phyloP scores from a whole-genome alignment of 2,888 invertebrate species.

The Tetanocera ferruginea region DNA sequence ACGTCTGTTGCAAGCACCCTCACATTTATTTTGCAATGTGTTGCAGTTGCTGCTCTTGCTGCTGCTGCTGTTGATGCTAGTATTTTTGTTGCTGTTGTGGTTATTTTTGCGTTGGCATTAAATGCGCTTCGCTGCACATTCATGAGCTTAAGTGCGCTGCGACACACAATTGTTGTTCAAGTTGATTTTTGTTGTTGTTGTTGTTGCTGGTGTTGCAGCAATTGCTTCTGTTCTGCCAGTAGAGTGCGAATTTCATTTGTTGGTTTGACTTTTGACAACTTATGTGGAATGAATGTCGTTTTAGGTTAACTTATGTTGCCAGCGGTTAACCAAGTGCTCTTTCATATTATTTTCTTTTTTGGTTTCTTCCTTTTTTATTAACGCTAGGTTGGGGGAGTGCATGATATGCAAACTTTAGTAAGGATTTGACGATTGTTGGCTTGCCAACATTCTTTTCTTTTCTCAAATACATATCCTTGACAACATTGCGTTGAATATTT shows the following conservation, averaged over 20 bases:
- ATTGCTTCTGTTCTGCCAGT: slow-evolving; percentile 27
- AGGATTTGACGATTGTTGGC: too few species aligned
- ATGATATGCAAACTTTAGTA: too few species aligned
- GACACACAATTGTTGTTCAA: slow-evolving; percentile 42
- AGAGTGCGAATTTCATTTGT: slow-evolving; percentile 2
- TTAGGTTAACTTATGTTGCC: slow-evolving; percentile 12
- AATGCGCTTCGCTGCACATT: slow-evolving; percentile 50
- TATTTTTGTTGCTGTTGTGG: slow-evolving; percentile 13
- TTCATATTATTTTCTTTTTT: not conserved
- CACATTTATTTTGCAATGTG: slow-evolving; percentile 48
- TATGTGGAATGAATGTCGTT: slow-evolving; percentile 1
- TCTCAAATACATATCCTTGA: too few species aligned
- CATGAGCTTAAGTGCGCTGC: slow-evolving; percentile 40
- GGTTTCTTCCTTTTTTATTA: too few species aligned
- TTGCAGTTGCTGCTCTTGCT: slow-evolving; percentile 37
- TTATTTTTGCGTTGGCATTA: slow-evolving; percentile 35
- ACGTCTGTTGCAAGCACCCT: slow-evolving; percentile 36
- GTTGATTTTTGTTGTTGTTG: slow-evolving; percentile 35
- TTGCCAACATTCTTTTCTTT: too few species aligned
- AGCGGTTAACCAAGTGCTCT: not conserved
- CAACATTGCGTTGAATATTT: too few species aligned
- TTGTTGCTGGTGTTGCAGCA: slow-evolving; percentile 43
- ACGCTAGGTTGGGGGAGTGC: too few species aligned
- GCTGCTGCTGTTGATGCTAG: not conserved
- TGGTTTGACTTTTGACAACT: slow-evolving; percentile 4